Percentiles rank a stretch among this genome's conserved stretches.
Evolutionary conservation across 2,797 vertebrate genomes (phyloP).

Genomic region (Chloroceryle inda): DNA sequence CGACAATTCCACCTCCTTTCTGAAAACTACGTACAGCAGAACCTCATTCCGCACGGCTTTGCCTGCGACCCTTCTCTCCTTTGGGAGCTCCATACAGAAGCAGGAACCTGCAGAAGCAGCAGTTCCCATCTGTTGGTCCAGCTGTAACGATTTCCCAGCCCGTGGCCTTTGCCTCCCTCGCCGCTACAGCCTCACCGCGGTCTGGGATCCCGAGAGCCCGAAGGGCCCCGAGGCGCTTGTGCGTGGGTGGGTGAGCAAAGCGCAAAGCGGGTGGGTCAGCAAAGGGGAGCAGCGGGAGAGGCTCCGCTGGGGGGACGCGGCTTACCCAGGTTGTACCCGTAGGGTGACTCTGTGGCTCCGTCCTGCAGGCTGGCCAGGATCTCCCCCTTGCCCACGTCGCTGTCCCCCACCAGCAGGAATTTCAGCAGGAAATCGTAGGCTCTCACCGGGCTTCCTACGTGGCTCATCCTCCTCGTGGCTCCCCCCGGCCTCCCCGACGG

Average conservation of each 20-base stretch:
- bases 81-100: accelerated
- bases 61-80: neutral
- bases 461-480: constrained; percentile 80
- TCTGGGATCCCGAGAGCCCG: neutral
- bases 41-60: accelerated
- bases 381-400: constrained; percentile 87
- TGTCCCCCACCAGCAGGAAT: constrained; percentile 86
- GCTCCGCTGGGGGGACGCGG: neutral
- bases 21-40: neutral
- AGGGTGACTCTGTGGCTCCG: constrained; percentile 83
- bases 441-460: constrained; percentile 82
- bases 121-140: accelerated
- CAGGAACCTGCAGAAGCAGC: neutral
- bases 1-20: no score
- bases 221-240: neutral
- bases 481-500: neutral
- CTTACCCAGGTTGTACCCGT: constrained; percentile 86
- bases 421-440: constrained; percentile 87
- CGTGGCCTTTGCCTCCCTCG: neutral
- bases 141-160: neutral
- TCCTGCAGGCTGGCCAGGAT: constrained; percentile 87
- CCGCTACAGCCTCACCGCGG: neutral
- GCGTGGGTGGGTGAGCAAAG: neutral
- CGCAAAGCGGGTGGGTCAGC: no score
- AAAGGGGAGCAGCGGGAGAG: neutral